phyloP scores from a whole-genome alignment of 1,140 invertebrate genomes.

The Popillia japonica region DNA sequence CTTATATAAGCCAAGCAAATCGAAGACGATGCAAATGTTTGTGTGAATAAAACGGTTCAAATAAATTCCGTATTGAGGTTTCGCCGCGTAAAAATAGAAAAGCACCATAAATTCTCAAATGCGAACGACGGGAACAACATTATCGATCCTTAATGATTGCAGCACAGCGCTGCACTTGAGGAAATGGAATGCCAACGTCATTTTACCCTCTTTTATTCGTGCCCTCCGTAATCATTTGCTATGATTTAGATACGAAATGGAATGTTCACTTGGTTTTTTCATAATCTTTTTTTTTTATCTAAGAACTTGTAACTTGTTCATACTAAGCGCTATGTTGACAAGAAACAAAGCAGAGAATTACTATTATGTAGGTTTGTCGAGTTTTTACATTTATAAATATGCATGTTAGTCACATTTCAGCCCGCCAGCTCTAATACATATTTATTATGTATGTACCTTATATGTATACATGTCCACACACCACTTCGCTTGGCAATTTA shows the following conservation, averaged over 20 bases:
- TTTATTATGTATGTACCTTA: neutral
- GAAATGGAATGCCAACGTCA: neutral
- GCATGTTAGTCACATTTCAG: neutral
- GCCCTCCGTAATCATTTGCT: neutral
- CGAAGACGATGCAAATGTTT: neutral
- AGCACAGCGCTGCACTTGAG: constrained; percentile 1
- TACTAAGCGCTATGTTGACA: neutral
- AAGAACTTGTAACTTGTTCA: neutral
- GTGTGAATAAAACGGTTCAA: neutral
- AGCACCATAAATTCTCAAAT: neutral
- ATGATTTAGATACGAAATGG: neutral
- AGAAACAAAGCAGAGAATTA: neutral
- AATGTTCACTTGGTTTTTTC: neutral
- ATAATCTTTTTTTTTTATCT: neutral
- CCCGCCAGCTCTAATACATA: neutral
- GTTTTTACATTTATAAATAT: neutral
- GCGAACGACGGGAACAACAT: neutral
- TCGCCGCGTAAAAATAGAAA: neutral
- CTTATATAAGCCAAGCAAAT: neutral
- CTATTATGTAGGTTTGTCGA: neutral
- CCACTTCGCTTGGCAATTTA: neutral
- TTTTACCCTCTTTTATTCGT: neutral
- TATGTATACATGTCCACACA: constrained; percentile 1
- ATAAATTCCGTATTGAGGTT: neutral
- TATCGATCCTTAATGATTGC: neutral